Conservation (phyloP, 2,888 invertebrate species). For the Cephonodes hylas region DNA sequence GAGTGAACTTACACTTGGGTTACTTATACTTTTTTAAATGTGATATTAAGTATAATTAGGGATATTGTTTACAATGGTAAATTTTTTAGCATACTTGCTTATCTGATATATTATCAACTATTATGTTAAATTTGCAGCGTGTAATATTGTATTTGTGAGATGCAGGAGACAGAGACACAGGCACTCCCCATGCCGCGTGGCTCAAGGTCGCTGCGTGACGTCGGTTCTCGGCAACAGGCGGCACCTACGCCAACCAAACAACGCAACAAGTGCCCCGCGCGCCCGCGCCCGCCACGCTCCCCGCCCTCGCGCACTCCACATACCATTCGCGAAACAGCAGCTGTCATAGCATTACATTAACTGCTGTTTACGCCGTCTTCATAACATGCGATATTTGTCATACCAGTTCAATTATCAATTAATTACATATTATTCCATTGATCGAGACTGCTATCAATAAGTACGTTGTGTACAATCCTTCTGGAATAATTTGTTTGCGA, state of each 20-base stretch:
- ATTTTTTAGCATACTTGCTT: background rate
- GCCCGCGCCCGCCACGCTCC: slow-evolving; percentile 58
- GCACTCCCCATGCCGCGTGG: slow-evolving; percentile 54
- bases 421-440: background rate
- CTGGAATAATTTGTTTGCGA: background rate
- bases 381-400: slow-evolving; percentile 20
- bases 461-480: background rate
- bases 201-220: slow-evolving; percentile 68
- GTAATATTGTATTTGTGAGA: slow-evolving; percentile 11
- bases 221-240: slow-evolving; percentile 65
- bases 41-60: background rate
- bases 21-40: background rate
- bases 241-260: slow-evolving; percentile 69
- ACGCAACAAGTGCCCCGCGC: slow-evolving; percentile 77
- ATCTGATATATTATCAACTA: background rate
- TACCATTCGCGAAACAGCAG: slow-evolving; percentile 60
- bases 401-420: background rate
- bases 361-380: slow-evolving; percentile 17
- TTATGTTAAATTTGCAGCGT: slow-evolving; percentile 14
- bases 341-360: slow-evolving; percentile 38
- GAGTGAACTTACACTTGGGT: too few relatives aligned
- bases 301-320: slow-evolving; percentile 60
- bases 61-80: background rate
- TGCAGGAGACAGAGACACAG: slow-evolving; percentile 37
- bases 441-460: background rate